Conservation (phyloP, 2,797 vertebrate species). For the Thaleichthys pacificus region DNA sequence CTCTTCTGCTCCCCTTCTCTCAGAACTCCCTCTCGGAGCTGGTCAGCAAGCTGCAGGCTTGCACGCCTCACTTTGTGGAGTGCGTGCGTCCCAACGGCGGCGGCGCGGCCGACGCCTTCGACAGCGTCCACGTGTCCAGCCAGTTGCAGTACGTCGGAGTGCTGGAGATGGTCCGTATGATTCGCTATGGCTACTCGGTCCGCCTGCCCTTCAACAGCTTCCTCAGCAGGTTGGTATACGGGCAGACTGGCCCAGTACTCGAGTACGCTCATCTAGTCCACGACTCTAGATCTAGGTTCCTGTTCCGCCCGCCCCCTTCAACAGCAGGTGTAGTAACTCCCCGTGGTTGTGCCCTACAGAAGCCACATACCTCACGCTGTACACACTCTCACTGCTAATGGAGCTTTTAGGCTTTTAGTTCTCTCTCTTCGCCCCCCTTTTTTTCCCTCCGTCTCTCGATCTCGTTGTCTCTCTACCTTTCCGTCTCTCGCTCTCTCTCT, state of each 20-base stretch:
- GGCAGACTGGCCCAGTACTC: not conserved
- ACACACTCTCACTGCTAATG: not conserved
- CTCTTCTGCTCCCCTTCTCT: conserved; percentile 3
- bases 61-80: conserved; percentile 85
- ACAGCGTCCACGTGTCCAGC: conserved; percentile 88
- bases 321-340: too few species aligned
- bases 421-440: not conserved
- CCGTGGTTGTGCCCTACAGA: too few species aligned
- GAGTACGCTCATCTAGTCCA: not conserved
- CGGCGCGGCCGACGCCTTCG: conserved; percentile 82
- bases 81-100: conserved; percentile 88
- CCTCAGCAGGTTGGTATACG: conserved; percentile 82
- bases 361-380: not conserved
- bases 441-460: conserved; percentile 5
- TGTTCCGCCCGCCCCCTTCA: not conserved
- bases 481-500: not conserved
- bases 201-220: conserved; percentile 87
- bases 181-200: conserved; percentile 88
- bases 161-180: conserved; percentile 91
- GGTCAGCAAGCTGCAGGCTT: conserved; percentile 82
- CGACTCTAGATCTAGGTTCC: too few species aligned
- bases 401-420: not conserved
- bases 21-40: conserved; percentile 90
- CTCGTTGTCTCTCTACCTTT: conserved; percentile 11
- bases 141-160: conserved; percentile 92